A percentile compares a stretch with the other conserved stretches of the same genome.
Evolutionary conservation across 2,113 vertebrate species (phyloP).

Genomic region (Epinephelus cyanopodus): DNA sequence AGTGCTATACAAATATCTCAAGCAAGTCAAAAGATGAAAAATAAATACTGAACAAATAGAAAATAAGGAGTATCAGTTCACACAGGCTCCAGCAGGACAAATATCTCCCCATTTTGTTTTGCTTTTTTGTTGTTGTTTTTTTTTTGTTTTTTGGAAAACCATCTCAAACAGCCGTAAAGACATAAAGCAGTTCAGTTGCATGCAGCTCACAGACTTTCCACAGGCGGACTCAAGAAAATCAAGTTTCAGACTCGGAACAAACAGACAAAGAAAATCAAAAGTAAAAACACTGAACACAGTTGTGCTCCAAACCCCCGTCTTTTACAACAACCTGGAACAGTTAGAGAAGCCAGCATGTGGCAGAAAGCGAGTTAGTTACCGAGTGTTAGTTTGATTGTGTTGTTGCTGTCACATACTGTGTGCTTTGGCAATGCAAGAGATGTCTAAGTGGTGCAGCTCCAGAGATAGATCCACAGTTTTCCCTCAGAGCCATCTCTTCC

Average conservation of each 20-base stretch:
- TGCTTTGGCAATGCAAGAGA: constrained; percentile 58
- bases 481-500: constrained; percentile 1
- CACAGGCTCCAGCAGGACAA: constrained; percentile 8
- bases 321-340: constrained; percentile 32
- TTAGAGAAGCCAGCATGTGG: not conserved
- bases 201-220: constrained; percentile 56
- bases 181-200: constrained; percentile 32
- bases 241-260: constrained; percentile 28
- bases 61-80: constrained; percentile 9
- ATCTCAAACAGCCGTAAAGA: constrained; percentile 18
- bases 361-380: not conserved
- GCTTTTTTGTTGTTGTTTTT: too few relatives aligned
- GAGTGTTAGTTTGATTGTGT: constrained; percentile 10
- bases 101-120: not conserved
- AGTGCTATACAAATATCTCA: not conserved
- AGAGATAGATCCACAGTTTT: not conserved
- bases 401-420: constrained; percentile 20
- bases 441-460: not conserved
- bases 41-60: not conserved
- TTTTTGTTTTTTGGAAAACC: constrained; percentile 10
- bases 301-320: not conserved
- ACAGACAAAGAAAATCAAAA: not conserved
- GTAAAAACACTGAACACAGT: constrained; percentile 29
- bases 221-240: constrained; percentile 35
- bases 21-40: constrained; percentile 19